These are phyloP conservation scores for Pseudomyrmex flavicornis DNA, from an alignment of 1,140 invertebrate genomes.

Conservation along the genomic window DNA sequence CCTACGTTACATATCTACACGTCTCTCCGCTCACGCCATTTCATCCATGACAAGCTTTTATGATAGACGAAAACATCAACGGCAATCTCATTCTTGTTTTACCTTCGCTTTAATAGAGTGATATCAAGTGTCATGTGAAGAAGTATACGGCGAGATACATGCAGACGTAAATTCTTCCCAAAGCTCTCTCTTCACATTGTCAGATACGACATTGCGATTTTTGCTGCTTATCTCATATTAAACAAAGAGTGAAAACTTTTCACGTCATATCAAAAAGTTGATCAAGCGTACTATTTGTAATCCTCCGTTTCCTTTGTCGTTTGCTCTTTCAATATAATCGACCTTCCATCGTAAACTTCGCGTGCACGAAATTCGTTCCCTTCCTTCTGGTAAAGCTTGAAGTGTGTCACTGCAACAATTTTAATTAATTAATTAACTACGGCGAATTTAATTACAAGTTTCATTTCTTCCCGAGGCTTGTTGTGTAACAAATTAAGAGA, in stretches of 20 bases:
- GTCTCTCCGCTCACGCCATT: constrained; percentile 19
- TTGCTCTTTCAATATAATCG: constrained; percentile 23
- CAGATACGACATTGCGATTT: not conserved
- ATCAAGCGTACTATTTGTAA: not conserved
- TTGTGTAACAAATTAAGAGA: not conserved
- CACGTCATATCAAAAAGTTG: no score
- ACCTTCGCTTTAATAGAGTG: not conserved
- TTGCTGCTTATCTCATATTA: not conserved
- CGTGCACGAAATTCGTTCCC: not conserved
- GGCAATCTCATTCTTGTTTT: not conserved
- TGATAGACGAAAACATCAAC: not conserved
- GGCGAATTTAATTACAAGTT: no score
- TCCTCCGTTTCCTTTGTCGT: constrained; percentile 20
- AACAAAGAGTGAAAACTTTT: not conserved
- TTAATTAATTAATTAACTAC: constrained; percentile 7
- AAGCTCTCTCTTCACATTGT: constrained; percentile 9
- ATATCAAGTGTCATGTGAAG: not conserved
- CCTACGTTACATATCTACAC: not conserved
- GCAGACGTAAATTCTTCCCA: not conserved
- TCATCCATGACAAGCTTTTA: constrained; percentile 3
- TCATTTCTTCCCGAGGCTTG: no score
- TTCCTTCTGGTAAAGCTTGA: not conserved
- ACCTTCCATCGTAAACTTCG: not conserved
- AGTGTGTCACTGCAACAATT: constrained; percentile 34
- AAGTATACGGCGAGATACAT: not conserved